phyloP scores from a whole-genome alignment of 2,888 invertebrate genomes.

The Autographa pulchrina region DNA sequence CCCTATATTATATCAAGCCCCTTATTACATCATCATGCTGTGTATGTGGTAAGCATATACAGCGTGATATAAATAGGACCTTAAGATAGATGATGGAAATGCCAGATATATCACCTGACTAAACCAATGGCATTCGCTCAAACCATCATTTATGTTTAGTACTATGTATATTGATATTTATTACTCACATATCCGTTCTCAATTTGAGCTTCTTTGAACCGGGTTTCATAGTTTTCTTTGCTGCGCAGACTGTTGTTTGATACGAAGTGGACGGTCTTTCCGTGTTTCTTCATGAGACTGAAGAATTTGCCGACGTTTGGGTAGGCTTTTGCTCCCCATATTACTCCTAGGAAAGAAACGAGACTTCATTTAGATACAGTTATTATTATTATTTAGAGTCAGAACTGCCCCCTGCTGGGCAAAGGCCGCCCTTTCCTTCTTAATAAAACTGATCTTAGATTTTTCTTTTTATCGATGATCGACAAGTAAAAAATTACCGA shows the following conservation, averaged over 20 bases:
- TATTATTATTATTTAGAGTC: not conserved
- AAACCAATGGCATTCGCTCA: not conserved
- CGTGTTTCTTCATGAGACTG: constrained; percentile 78
- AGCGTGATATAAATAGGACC: no score
- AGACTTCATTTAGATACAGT: no score
- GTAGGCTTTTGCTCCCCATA: constrained; percentile 79
- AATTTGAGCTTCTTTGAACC: constrained; percentile 74
- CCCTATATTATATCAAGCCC: no score
- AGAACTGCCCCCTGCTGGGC: no score
- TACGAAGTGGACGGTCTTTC: constrained; percentile 86
- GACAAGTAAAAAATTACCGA: no score
- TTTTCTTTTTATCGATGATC: no score
- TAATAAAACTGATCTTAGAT: no score
- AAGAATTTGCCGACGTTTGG: constrained; percentile 84
- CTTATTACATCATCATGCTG: no score
- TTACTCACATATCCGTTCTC: constrained; percentile 79
- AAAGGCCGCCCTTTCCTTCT: no score
- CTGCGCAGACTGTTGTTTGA: constrained; percentile 86
- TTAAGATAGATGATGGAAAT: not conserved
- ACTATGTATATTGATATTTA: not conserved
- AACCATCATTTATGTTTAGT: not conserved
- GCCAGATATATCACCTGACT: not conserved
- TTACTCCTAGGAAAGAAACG: constrained; percentile 81
- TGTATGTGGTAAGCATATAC: no score
- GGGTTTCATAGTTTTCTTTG: constrained; percentile 72